A percentile compares a stretch with the other conserved stretches of the same genome.
Conservation (phyloP, 2,888 invertebrate genomes). For the Tetrapedia diversipes region DNA sequence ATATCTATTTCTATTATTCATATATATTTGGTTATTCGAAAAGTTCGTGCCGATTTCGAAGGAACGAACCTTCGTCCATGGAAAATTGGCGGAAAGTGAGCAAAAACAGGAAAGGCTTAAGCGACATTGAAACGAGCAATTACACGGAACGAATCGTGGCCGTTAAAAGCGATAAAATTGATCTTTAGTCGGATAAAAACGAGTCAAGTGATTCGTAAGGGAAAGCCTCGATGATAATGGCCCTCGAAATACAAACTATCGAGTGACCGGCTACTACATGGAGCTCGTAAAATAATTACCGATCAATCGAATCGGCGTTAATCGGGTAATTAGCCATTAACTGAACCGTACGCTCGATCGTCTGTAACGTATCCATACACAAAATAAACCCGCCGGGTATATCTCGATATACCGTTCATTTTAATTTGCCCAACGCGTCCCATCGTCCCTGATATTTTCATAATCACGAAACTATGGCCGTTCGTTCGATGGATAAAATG, state of each 20-base stretch:
- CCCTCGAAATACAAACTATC: constrained; percentile 40
- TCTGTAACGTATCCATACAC: constrained; percentile 34
- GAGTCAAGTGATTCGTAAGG: constrained; percentile 45
- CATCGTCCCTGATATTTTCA: constrained; percentile 15
- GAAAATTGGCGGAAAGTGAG: neutral
- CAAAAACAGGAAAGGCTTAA: neutral
- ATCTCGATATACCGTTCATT: constrained; percentile 38
- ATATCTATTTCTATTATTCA: no score
- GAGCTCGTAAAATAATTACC: constrained; percentile 76
- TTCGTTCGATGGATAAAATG: neutral
- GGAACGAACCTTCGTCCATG: neutral
- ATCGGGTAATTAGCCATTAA: constrained; percentile 76
- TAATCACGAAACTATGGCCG: neutral
- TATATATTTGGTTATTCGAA: no score
- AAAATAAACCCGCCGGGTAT: constrained; percentile 33
- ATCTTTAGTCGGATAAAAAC: constrained; percentile 23
- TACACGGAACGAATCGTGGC: neutral
- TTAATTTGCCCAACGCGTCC: constrained; percentile 33
- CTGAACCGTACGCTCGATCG: constrained; percentile 60
- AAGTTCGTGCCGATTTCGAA: no score
- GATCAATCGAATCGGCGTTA: constrained; percentile 69
- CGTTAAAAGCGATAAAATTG: constrained; percentile 17
- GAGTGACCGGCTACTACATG: constrained; percentile 34
- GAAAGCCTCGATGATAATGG: constrained; percentile 42
- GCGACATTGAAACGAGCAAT: neutral